Evolutionary conservation across 2,797 vertebrate genomes (phyloP), one percentile per base, ranked within the genome.

Genomic region (Platyrinchus mystaceus): DNA sequence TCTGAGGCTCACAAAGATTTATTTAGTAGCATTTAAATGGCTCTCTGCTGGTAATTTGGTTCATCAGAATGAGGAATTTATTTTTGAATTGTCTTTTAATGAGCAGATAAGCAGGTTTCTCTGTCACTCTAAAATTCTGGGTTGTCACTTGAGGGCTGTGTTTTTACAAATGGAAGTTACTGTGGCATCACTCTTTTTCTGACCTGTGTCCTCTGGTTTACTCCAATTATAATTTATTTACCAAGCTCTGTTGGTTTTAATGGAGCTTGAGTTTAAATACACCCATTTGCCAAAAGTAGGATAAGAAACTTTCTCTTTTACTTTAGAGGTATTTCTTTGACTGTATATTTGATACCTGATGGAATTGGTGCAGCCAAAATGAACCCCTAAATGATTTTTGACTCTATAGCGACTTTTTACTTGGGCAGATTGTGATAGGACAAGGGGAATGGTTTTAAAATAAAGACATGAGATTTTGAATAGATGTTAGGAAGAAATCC

Each of bases 1-100:
- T 84, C 34, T 70, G 77, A 89, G 58, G 55, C 77, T 75, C 52
- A 60, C 49, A 43, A 43, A 88, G 85, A 68, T 94, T 89, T 91
- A 89, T 94, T 95, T 93, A 70, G 80, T 43, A 70, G 56, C 50
- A 22, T 87, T 95, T 95, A 91, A 46, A 60, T n/a, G 74, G 66
- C 62, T 83, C 23, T 84, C 84, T 84, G 53, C 80, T 90, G 36
- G 62, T 78, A 79, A 93, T 93, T 89, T 77, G 37, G 12, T 64
- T 85, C 50, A 79, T 75, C 37, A 87, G 68, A 63, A 82, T 68
- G 59, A 90, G 50, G 44, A 84, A 89, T 91, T 83, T 85, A 59
- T 84, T 82, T 87, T 43, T 90, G 46, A 92, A 91, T 66, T 84
- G 58, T 50, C 43, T 90, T 93, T 75, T 94, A 90, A 94, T 68